A percentile compares a stretch with the other conserved stretches of the same genome.
phyloP scores from a whole-genome alignment of 37 sponge, comb jelly and placozoan species.

The Bolinopsis microptera region DNA sequence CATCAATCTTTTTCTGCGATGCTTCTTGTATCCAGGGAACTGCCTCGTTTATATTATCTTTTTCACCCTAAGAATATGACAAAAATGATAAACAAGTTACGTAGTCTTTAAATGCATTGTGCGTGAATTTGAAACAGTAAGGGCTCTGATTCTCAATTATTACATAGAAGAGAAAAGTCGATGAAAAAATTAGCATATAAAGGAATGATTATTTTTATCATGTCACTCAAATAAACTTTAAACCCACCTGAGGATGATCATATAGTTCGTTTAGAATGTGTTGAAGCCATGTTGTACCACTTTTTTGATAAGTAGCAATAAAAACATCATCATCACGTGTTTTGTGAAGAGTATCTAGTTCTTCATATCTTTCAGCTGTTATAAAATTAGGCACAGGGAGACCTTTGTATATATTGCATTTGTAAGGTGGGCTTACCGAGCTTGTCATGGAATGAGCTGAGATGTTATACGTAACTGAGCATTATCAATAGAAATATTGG shows the following conservation, averaged over 20 bases:
- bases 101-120: too few relatives aligned
- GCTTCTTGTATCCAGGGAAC: constrained; percentile 51
- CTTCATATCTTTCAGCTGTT: not conserved
- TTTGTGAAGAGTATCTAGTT: constrained; percentile 9
- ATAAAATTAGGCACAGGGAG: constrained; percentile 24
- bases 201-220: too few relatives aligned
- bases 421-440: not conserved
- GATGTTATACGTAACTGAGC: too few relatives aligned
- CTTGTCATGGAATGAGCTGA: too few relatives aligned
- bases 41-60: constrained; percentile 21
- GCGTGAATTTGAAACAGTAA: too few relatives aligned
- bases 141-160: too few relatives aligned
- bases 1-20: not conserved
- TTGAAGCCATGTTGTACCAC: constrained; percentile 70
- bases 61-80: constrained; percentile 29
- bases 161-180: too few relatives aligned
- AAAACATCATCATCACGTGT: constrained; percentile 67
- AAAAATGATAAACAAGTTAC: too few relatives aligned
- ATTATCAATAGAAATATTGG: too few relatives aligned
- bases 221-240: too few relatives aligned
- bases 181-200: too few relatives aligned
- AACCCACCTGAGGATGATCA: constrained; percentile 47
- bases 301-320: constrained; percentile 65
- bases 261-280: constrained; percentile 65
- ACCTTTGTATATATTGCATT: not conserved